A percentile compares a stretch with the other conserved stretches of the same genome.
Evolutionary conservation across 2,888 invertebrate species (phyloP).

Genomic region (Allolobophora icterica): DNA sequence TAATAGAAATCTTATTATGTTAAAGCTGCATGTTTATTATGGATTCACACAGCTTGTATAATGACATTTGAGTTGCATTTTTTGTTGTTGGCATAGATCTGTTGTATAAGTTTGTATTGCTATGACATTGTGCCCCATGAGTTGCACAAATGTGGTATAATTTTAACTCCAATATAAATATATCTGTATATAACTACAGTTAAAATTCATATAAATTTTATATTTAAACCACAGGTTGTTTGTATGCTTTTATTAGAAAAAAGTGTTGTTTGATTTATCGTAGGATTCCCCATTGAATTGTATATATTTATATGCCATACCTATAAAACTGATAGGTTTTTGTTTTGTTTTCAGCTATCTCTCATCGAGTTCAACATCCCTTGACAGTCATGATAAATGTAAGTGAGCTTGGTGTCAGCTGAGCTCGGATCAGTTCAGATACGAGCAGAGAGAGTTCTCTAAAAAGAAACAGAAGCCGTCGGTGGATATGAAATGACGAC

Average conservation of each 20-base stretch:
- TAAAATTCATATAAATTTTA: not conserved
- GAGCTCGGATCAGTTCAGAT: not conserved
- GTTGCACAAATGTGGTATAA: too few relatives aligned
- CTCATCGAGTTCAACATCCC: conserved; percentile 17
- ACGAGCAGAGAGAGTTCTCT: not conserved
- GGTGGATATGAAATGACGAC: not conserved
- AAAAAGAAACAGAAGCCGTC: not conserved
- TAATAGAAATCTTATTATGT: too few relatives aligned
- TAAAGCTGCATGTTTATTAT: too few relatives aligned
- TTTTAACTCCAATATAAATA: not conserved
- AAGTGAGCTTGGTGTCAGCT: not conserved
- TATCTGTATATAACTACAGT: not conserved
- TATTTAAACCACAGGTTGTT: not conserved
- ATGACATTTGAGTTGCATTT: too few relatives aligned
- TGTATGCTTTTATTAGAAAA: not conserved
- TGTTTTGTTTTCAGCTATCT: conserved; percentile 6
- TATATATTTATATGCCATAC: not conserved
- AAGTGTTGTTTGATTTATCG: not conserved
- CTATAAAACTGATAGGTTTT: not conserved
- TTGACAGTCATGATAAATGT: conserved; percentile 28
- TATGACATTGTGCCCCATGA: too few relatives aligned
- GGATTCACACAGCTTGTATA: too few relatives aligned
- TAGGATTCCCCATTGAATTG: not conserved
- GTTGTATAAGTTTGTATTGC: too few relatives aligned
- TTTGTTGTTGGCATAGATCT: too few relatives aligned